Base-by-base conservation (phyloP, 1,140 invertebrate genomes). In the Pygmarrhopalites habei region DNA sequence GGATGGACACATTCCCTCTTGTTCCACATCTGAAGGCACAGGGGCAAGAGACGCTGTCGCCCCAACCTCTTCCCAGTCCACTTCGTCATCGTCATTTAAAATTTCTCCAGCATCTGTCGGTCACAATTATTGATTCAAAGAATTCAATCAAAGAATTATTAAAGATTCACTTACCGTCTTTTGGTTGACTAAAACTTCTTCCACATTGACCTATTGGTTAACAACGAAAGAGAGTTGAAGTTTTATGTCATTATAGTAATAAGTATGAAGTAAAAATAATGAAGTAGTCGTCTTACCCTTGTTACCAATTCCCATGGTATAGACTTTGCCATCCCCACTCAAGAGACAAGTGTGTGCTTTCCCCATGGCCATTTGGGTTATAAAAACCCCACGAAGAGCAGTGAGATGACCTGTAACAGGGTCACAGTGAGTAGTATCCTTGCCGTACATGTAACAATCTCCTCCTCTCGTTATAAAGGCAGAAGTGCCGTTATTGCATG, bases 161-260 rank as follows among this genome's bases (percentile, higher is more conserved):
- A 30, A 21, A 7, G 58, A 64, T 73, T 57, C 15, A 23, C 74
- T 75, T 65, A 78, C 81, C 79, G 75, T 89, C 85, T 78, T 83
- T 84, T 15, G 78, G 75, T 70, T 83, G 82, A 17, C 83, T 81
- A 75, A 87, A 92, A 72, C 92, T 90, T 72, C 95, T 78, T 30
- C 95, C 95, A 80, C 95, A 99, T 73, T 98, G 95, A 12, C 93
- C n/a, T n/a, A n/a, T n/a, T n/a, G n/a, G n/a, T n/a, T n/a, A n/a
- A n/a, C n/a, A n/a, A n/a, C n/a, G n/a, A n/a, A n/a, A n/a, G n/a
- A n/a, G n/a, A n/a, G n/a, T n/a, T n/a, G n/a, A n/a, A n/a, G n/a
- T n/a, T n/a, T n/a, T n/a, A n/a, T n/a, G n/a, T n/a, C n/a, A n/a
- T n/a, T n/a, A n/a, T n/a, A n/a, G n/a, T n/a, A n/a, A n/a, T n/a